These are phyloP conservation scores for Drosophila teissieri DNA, from an alignment of 1,140 invertebrate genomes.

Conservation along the genomic window DNA sequence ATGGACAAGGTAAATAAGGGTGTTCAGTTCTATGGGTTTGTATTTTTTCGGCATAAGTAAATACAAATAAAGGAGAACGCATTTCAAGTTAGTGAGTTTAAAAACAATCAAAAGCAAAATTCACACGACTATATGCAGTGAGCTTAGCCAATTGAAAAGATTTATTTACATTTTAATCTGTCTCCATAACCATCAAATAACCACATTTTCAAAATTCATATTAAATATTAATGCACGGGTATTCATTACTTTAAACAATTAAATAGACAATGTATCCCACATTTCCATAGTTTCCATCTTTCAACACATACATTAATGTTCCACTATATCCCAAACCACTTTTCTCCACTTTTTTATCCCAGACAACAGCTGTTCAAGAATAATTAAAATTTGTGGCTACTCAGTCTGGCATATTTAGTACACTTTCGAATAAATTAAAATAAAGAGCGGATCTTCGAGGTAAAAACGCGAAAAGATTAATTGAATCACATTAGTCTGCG, in stretches of 20 bases:
- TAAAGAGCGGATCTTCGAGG: neutral
- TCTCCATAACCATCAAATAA: neutral
- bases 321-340: too few relatives aligned
- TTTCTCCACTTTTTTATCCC: neutral
- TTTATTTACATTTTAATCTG: neutral
- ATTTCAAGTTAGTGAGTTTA: too few relatives aligned
- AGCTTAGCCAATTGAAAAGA: too few relatives aligned
- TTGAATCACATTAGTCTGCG: conserved; percentile 67
- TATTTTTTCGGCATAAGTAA: neutral
- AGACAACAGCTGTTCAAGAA: conserved; percentile 41
- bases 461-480: conserved; percentile 49
- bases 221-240: too few relatives aligned
- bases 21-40: neutral
- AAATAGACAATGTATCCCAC: too few relatives aligned
- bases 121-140: too few relatives aligned
- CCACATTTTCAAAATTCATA: neutral
- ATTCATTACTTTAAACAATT: neutral
- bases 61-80: too few relatives aligned
- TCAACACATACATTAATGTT: too few relatives aligned
- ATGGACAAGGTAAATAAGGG: neutral
- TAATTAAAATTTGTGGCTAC: conserved; percentile 66
- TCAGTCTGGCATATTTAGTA: conserved; percentile 1
- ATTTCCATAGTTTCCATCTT: too few relatives aligned
- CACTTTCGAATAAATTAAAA: neutral
- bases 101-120: too few relatives aligned